phyloP scores from a whole-genome alignment of 2,888 invertebrate species.

The Allophyes oxyacanthae region DNA sequence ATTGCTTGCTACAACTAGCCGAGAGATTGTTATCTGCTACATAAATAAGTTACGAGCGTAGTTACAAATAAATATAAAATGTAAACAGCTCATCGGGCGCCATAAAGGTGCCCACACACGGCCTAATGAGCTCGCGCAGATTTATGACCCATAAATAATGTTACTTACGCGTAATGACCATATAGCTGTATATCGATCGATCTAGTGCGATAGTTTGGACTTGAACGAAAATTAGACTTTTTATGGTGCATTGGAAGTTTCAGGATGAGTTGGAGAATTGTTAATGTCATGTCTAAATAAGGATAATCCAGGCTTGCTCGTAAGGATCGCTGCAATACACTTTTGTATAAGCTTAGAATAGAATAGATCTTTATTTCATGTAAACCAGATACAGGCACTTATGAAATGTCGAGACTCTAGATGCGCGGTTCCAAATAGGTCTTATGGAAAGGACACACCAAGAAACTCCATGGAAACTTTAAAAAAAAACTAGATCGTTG shows the following conservation, averaged over 20 bases:
- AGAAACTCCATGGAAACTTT: too few relatives aligned
- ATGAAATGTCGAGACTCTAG: too few relatives aligned
- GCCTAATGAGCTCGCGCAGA: conserved; percentile 79
- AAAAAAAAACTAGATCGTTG: too few relatives aligned
- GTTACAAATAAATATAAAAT: conserved; percentile 68
- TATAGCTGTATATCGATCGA: conserved; percentile 58
- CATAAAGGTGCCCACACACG: conserved; percentile 85
- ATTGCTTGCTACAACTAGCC: not conserved
- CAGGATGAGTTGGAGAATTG: not conserved
- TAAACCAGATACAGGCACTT: too few relatives aligned
- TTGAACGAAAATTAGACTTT: conserved; percentile 11
- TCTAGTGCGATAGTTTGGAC: conserved; percentile 37
- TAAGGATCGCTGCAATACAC: too few relatives aligned
- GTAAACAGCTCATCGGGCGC: conserved; percentile 65
- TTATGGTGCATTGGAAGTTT: conserved; percentile 3
- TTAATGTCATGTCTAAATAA: too few relatives aligned
- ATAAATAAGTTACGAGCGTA: conserved; percentile 49
- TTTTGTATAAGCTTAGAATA: too few relatives aligned
- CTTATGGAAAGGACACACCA: too few relatives aligned
- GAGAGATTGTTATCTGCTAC: conserved; percentile 10
- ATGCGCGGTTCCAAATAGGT: too few relatives aligned
- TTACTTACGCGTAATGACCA: conserved; percentile 77
- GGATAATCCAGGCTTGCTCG: too few relatives aligned
- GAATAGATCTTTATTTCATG: too few relatives aligned
- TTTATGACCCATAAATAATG: conserved; percentile 85